phyloP scores from a whole-genome alignment of 2,888 invertebrate species.

The Norana najaformis region DNA sequence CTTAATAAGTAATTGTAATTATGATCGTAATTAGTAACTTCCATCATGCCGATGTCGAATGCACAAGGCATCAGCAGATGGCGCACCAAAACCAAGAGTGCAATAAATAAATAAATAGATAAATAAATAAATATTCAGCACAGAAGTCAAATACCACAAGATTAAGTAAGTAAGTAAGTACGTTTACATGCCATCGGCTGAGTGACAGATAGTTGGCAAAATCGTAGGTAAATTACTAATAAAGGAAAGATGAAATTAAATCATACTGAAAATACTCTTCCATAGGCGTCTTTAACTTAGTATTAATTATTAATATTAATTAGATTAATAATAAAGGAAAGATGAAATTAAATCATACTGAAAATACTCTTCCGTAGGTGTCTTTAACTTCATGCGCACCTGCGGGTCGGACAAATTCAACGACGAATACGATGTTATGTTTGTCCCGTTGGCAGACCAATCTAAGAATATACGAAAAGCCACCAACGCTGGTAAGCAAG shows the following conservation, averaged over 20 bases:
- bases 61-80: too few relatives aligned
- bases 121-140: background rate
- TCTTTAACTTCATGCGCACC: constrained; percentile 37
- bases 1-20: too few relatives aligned
- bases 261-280: constrained; percentile 53
- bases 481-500: background rate
- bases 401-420: background rate
- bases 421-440: background rate
- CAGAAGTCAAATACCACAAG: background rate
- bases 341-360: constrained; percentile 45
- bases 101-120: too few relatives aligned
- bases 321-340: background rate
- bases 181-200: too few relatives aligned
- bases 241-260: background rate
- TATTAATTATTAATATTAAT: too few relatives aligned
- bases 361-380: constrained; percentile 52
- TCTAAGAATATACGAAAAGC: background rate
- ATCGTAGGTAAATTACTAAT: too few relatives aligned
- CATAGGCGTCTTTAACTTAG: constrained; percentile 48
- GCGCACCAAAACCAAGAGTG: too few relatives aligned
- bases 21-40: too few relatives aligned
- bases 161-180: too few relatives aligned
- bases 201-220: too few relatives aligned
- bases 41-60: too few relatives aligned
- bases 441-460: background rate